Evolutionary conservation across 2,888 invertebrate species (phyloP).

Genomic region (Arctia plantaginis): DNA sequence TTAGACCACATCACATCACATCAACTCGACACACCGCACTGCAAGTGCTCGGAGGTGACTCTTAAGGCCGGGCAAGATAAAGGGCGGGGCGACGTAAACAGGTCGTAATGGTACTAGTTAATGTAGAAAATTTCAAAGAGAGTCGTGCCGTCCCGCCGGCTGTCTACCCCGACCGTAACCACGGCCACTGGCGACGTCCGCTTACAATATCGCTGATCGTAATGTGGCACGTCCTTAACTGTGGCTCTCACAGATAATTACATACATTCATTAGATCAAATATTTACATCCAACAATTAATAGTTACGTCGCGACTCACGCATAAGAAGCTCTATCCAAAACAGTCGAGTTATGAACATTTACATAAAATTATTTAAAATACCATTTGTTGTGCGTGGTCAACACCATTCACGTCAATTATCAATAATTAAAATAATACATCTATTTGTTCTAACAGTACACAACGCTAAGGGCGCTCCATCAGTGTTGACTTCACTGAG

Average conservation of each 20-base stretch:
- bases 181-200: not conserved
- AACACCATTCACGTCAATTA: not conserved
- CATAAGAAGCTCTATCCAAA: not conserved
- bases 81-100: not conserved
- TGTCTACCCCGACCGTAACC: not conserved
- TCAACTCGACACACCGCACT: not conserved
- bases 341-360: not conserved
- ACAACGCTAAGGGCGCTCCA: not conserved
- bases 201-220: not conserved
- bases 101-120: too few species aligned
- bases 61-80: not conserved
- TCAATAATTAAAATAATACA: not conserved
- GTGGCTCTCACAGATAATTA: not conserved
- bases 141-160: not conserved
- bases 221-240: not conserved
- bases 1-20: conserved; percentile 21
- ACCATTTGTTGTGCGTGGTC: not conserved
- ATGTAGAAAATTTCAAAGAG: not conserved
- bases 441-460: not conserved
- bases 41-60: not conserved
- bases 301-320: not conserved
- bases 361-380: not conserved
- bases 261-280: not conserved
- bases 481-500: not conserved
- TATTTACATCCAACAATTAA: not conserved